Evolutionary conservation across 1,140 invertebrate genomes (phyloP).

Genomic region (Oscheius sp.): DNA sequence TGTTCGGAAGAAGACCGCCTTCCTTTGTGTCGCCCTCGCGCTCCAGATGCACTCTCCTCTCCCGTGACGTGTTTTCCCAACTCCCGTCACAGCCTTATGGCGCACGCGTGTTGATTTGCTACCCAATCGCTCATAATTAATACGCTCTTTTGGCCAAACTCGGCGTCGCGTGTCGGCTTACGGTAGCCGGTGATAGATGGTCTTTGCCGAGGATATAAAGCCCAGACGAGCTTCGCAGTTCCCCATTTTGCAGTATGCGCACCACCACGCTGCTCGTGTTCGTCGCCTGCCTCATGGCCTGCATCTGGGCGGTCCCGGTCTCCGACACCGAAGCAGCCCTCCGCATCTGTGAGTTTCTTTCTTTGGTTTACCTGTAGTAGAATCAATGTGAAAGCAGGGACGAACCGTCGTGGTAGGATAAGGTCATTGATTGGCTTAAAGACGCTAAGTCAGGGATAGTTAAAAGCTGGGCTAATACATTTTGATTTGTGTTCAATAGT

Average conservation of each 20-base stretch:
- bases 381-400: too few relatives aligned
- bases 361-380: too few relatives aligned
- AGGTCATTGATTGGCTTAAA: too few relatives aligned
- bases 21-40: not conserved
- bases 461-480: too few relatives aligned
- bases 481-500: too few relatives aligned
- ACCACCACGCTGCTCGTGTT: not conserved
- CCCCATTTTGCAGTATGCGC: slow-evolving; percentile 2
- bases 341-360: not conserved
- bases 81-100: not conserved
- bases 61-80: not conserved
- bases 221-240: not conserved
- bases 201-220: not conserved
- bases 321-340: not conserved
- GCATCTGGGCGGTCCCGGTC: not conserved
- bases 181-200: slow-evolving; percentile 6
- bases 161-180: not conserved
- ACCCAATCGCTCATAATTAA: not conserved
- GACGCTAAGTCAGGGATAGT: too few relatives aligned
- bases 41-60: not conserved
- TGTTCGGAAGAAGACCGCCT: not conserved
- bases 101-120: not conserved
- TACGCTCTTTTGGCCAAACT: not conserved
- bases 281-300: not conserved
- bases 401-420: too few relatives aligned